phyloP scores from a whole-genome alignment of 2,888 invertebrate genomes.

The Morpho deidamia region DNA sequence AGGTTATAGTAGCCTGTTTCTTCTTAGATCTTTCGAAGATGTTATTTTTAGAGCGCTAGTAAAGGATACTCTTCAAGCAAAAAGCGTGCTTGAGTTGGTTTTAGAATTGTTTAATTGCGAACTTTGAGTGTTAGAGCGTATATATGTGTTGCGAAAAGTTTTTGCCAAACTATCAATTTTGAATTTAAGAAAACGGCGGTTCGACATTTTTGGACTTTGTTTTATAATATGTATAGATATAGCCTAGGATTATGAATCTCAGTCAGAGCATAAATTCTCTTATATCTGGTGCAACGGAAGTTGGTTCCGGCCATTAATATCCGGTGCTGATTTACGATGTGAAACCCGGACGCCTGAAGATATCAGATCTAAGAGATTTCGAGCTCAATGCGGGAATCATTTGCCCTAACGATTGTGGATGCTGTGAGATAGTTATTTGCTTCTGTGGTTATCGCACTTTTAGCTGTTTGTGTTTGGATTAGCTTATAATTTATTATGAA shows the following conservation, averaged over 20 bases:
- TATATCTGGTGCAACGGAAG: slow-evolving; percentile 7
- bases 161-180: no score
- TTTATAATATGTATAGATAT: no score
- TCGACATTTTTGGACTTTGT: no score
- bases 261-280: slow-evolving; percentile 4
- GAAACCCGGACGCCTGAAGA: slow-evolving; percentile 11
- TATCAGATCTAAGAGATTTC: slow-evolving; percentile 12
- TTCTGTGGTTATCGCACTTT: neutral
- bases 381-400: slow-evolving; percentile 5
- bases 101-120: no score
- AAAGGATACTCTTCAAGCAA: no score
- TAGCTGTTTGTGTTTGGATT: slow-evolving; percentile 1
- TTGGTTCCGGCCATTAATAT: slow-evolving; percentile 13
- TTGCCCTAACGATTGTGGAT: slow-evolving; percentile 2
- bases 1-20: no score
- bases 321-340: slow-evolving; percentile 14
- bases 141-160: no score
- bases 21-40: no score
- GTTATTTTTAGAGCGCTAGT: no score
- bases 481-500: neutral
- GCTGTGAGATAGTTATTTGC: neutral
- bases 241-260: neutral
- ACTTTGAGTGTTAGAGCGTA: no score
- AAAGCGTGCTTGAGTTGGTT: no score
- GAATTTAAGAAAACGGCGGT: no score